Percentiles rank a stretch among this genome's conserved stretches.
Evolutionary conservation across 2,113 vertebrate genomes (phyloP).

Genomic region (Echinops telfairi): DNA sequence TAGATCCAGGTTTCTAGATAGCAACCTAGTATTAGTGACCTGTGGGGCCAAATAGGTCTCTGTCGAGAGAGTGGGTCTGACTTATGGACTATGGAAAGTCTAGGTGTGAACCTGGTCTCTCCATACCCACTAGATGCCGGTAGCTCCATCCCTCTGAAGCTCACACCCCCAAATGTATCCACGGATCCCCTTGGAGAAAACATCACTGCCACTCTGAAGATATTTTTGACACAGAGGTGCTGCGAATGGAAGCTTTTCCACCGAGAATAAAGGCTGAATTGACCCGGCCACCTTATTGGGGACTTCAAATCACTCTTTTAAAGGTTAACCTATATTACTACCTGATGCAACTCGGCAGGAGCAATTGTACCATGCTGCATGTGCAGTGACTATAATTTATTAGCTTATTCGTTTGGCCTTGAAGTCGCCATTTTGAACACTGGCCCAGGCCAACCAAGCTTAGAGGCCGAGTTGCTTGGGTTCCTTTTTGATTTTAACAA

Average conservation of each 20-base stretch:
- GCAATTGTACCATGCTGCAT: slow-evolving; percentile 74
- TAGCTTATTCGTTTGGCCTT: slow-evolving; percentile 80
- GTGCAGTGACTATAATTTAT: slow-evolving; percentile 82
- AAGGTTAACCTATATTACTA: slow-evolving; percentile 80
- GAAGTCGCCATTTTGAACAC: slow-evolving; percentile 70
- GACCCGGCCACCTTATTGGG: slow-evolving; percentile 25
- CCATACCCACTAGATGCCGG: not conserved
- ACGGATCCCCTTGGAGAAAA: not conserved
- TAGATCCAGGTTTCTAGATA: not conserved
- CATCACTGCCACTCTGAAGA: slow-evolving; percentile 25
- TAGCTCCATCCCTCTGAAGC: no score
- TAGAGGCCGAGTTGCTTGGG: slow-evolving; percentile 46
- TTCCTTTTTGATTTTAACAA: no score
- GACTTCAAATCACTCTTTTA: slow-evolving; percentile 76
- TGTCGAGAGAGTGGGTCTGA: not conserved
- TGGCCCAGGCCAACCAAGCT: slow-evolving; percentile 59
- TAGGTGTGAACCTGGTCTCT: not conserved
- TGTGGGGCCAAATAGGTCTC: not conserved
- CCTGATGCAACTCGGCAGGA: slow-evolving; percentile 78
- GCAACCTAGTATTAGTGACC: not conserved
- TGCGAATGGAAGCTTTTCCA: slow-evolving; percentile 30
- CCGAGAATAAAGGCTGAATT: slow-evolving; percentile 53
- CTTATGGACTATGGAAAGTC: not conserved
- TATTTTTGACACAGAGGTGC: slow-evolving; percentile 45
- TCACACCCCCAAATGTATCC: not conserved